Evolutionary conservation across 1,140 invertebrate genomes (phyloP).

Genomic region (Lasaia peninsularis): DNA sequence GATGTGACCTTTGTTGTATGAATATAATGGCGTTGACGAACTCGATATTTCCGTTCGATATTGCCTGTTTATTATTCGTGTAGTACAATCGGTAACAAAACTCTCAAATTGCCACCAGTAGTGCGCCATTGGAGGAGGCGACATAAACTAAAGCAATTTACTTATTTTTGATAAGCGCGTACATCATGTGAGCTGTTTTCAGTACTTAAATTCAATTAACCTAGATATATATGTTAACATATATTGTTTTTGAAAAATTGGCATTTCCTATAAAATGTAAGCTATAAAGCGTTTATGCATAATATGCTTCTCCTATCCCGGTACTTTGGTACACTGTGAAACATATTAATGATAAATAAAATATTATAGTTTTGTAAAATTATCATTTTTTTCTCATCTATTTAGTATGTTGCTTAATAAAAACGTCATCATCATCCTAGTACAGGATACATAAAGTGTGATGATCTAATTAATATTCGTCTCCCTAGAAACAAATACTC

Average conservation of each 20-base stretch:
- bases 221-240: conserved; percentile 25
- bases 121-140: conserved; percentile 26
- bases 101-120: conserved; percentile 29
- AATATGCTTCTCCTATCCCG: too few species aligned
- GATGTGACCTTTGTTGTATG: conserved; percentile 62
- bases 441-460: too few species aligned
- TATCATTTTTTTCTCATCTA: too few species aligned
- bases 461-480: too few species aligned
- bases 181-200: conserved; percentile 35
- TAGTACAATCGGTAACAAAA: conserved; percentile 49
- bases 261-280: not conserved
- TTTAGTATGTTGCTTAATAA: too few species aligned
- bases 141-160: conserved; percentile 36
- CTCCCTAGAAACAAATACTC: too few species aligned
- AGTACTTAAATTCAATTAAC: conserved; percentile 44
- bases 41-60: conserved; percentile 68
- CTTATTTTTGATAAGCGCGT: conserved; percentile 33
- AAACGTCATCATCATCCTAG: too few species aligned
- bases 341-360: too few species aligned
- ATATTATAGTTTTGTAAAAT: too few species aligned
- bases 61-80: conserved; percentile 60
- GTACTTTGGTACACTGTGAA: too few species aligned
- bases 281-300: too few species aligned
- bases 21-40: conserved; percentile 64
- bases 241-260: not conserved